These are phyloP conservation scores for Meles meles DNA, from an alignment of 2,113 vertebrate species.

Conservation along the genomic window DNA sequence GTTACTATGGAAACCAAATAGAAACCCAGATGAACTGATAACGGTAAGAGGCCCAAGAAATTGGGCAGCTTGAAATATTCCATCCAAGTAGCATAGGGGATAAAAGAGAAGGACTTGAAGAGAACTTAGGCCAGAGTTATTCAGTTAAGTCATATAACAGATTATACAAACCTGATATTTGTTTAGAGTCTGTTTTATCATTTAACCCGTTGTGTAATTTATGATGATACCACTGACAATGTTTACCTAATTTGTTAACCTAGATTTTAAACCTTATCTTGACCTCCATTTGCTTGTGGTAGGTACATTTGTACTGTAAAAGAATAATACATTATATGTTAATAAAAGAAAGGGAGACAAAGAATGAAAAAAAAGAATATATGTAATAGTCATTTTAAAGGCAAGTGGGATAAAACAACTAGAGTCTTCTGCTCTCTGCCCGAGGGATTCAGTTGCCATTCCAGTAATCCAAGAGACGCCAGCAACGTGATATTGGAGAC, in stretches of 20 bases:
- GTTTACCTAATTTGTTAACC: conserved; percentile 12
- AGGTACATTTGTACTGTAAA: background rate
- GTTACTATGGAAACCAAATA: background rate
- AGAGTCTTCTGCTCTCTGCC: background rate
- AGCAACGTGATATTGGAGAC: background rate
- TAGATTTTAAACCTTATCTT: conserved; percentile 13
- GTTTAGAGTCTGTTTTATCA: conserved; percentile 1
- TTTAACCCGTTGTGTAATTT: conserved; percentile 5
- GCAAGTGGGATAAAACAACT: background rate
- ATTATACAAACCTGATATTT: background rate
- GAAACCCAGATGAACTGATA: background rate
- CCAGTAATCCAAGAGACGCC: conserved; percentile 8
- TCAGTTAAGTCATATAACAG: background rate
- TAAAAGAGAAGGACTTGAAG: background rate
- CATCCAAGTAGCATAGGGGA: background rate
- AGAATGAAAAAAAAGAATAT: background rate
- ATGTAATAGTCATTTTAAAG: conserved; percentile 9
- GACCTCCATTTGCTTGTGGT: background rate
- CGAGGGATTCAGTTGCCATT: conserved; percentile 21
- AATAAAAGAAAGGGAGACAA: too few relatives aligned
- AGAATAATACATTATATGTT: background rate
- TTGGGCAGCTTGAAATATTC: conserved; percentile 12
- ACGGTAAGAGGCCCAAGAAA: background rate
- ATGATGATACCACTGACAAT: background rate
- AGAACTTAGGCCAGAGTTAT: background rate